Percentiles rank a stretch among this genome's conserved stretches.
These are phyloP conservation scores for Poecilia gillii DNA, from an alignment of 2,797 vertebrate species.

Conservation along the genomic window DNA sequence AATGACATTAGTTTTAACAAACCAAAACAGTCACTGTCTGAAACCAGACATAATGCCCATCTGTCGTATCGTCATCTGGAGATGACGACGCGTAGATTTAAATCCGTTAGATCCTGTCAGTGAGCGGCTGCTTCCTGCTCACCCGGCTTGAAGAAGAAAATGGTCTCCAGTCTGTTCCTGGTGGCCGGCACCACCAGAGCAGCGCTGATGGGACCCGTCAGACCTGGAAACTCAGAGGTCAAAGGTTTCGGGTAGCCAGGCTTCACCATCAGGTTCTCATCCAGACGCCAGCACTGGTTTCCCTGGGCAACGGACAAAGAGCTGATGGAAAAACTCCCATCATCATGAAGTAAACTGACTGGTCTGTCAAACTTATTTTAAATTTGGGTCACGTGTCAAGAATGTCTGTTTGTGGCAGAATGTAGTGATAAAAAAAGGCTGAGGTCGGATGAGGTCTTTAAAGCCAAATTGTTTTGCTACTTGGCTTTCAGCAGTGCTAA, in stretches of 20 bases:
- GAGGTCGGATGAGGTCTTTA: background rate
- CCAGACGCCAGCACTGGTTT: conserved; percentile 87
- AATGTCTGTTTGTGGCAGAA: no score
- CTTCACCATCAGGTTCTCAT: conserved; percentile 85
- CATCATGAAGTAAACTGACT: background rate
- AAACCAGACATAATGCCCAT: background rate
- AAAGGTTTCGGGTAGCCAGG: conserved; percentile 87
- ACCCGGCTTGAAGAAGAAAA: conserved; percentile 93
- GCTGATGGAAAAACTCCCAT: background rate
- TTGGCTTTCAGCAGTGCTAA: background rate
- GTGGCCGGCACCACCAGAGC: conserved; percentile 84
- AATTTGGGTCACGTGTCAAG: no score
- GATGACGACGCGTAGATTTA: background rate
- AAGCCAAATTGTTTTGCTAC: background rate
- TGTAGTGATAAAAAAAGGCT: background rate
- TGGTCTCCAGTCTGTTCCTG: conserved; percentile 81
- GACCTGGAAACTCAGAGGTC: conserved; percentile 86
- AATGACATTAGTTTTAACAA: background rate
- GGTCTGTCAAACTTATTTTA: no score
- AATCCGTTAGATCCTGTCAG: background rate
- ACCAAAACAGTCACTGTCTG: no score
- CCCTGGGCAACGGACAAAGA: conserved; percentile 70
- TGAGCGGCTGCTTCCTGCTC: conserved; percentile 3
- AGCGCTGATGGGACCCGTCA: conserved; percentile 84
- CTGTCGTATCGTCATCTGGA: background rate